A percentile compares a stretch with the other conserved stretches of the same genome.
Evolutionary conservation across 2,113 vertebrate species (phyloP).

Genomic region (Psephotus haematonotus): DNA sequence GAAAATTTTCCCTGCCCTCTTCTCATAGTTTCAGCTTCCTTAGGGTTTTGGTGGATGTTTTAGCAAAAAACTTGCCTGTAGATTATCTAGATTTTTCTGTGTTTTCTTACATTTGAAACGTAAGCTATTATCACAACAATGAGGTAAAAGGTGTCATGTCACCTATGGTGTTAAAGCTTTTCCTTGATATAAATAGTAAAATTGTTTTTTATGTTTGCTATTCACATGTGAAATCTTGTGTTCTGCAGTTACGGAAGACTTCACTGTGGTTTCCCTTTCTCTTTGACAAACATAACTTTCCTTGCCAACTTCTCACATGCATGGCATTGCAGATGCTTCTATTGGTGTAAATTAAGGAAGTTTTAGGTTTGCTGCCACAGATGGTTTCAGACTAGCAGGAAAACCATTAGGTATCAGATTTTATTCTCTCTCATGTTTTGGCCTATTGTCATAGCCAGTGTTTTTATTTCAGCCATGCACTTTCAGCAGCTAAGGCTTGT

Average conservation of each 20-base stretch:
- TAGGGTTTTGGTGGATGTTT: neutral
- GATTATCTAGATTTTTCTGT: neutral
- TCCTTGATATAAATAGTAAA: neutral
- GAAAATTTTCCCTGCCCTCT: neutral
- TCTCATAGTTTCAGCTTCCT: neutral
- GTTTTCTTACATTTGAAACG: neutral
- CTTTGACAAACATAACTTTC: neutral
- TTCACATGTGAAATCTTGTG: neutral
- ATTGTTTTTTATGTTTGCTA: neutral
- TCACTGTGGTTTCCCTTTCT: neutral
- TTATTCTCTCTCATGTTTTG: neutral
- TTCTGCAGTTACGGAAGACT: neutral
- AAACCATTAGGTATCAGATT: neutral
- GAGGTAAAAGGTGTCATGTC: neutral
- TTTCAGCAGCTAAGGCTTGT: neutral
- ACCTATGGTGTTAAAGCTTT: neutral
- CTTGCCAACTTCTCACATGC: neutral
- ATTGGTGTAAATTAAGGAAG: neutral
- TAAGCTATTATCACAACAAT: neutral
- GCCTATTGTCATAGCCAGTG: neutral
- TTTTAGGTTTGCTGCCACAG: neutral
- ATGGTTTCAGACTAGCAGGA: neutral
- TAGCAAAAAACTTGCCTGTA: neutral
- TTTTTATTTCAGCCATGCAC: neutral
- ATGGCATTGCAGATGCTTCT: neutral